These are phyloP conservation scores for Chrysopilus asiliformis DNA, from an alignment of 2,888 invertebrate genomes.

Conservation along the genomic window DNA sequence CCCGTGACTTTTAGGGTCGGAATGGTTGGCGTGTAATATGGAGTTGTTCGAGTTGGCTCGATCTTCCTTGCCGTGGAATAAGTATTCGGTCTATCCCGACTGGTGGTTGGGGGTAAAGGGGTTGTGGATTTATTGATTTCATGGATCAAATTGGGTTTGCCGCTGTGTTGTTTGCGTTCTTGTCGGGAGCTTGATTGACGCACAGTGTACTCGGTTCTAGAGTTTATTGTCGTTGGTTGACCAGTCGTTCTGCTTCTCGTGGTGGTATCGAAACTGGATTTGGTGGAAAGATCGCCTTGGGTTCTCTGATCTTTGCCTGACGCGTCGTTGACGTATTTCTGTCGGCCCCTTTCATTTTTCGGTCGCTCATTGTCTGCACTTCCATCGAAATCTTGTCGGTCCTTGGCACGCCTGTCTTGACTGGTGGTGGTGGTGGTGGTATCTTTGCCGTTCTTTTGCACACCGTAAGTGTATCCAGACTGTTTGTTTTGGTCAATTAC, in stretches of 20 bases:
- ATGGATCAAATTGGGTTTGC: too few species aligned
- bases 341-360: conserved; percentile 10
- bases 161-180: background rate
- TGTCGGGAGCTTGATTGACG: background rate
- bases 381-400: conserved; percentile 4
- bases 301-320: conserved; percentile 7
- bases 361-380: conserved; percentile 5
- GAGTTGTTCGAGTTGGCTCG: conserved; percentile 30
- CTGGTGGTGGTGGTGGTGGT: too few species aligned
- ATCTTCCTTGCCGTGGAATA: conserved; percentile 28
- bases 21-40: conserved; percentile 35
- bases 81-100: conserved; percentile 3
- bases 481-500: too few species aligned
- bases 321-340: conserved; percentile 6
- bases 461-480: too few species aligned
- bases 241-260: background rate
- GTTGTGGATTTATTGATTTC: background rate
- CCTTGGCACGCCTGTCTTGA: conserved; percentile 2
- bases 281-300: conserved; percentile 4
- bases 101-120: background rate
- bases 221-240: too few species aligned
- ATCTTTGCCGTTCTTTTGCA: conserved; percentile 2
- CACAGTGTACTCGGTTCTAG: too few species aligned
- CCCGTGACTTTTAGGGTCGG: conserved; percentile 24
- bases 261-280: background rate